Conservation (phyloP, 2,113 vertebrate species). For the Nothobranchius furzeri region DNA sequence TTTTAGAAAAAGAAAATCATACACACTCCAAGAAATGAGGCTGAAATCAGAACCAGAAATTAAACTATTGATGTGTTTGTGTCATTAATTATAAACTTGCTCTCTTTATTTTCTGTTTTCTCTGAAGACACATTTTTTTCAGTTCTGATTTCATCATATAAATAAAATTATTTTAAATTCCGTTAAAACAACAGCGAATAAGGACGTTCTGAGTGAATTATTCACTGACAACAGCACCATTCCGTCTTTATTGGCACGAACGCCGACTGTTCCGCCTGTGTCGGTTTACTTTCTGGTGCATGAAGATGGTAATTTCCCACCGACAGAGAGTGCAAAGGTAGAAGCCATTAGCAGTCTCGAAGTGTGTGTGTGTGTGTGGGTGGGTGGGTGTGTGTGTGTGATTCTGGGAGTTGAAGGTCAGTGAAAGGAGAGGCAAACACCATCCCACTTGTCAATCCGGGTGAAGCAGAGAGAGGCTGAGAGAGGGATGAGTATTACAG, state of each 20-base stretch:
- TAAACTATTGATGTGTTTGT: too few relatives aligned
- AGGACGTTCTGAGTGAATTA: too few relatives aligned
- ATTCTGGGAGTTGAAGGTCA: conserved; percentile 70
- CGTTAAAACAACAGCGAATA: too few relatives aligned
- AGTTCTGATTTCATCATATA: too few relatives aligned
- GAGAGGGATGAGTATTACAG: not conserved
- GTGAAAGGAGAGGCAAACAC: conserved; percentile 63
- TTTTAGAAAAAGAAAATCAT: too few relatives aligned
- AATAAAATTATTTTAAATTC: too few relatives aligned
- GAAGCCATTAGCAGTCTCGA: conserved; percentile 64
- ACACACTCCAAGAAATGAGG: too few relatives aligned
- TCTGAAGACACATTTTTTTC: too few relatives aligned
- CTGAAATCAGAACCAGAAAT: too few relatives aligned
- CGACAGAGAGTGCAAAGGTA: conserved; percentile 44
- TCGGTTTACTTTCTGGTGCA: conserved; percentile 20
- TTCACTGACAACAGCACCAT: too few relatives aligned
- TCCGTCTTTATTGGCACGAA: conserved; percentile 17
- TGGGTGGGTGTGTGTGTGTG: conserved; percentile 34
- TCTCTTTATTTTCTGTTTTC: too few relatives aligned
- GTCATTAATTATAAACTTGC: too few relatives aligned
- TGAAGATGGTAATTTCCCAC: conserved; percentile 39
- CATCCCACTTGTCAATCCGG: conserved; percentile 68
- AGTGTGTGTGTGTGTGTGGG: not conserved
- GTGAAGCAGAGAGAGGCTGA: conserved; percentile 1
- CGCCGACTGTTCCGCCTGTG: conserved; percentile 22